Conservation (phyloP, 2,113 vertebrate genomes). For the Oxyruncus cristatus region DNA sequence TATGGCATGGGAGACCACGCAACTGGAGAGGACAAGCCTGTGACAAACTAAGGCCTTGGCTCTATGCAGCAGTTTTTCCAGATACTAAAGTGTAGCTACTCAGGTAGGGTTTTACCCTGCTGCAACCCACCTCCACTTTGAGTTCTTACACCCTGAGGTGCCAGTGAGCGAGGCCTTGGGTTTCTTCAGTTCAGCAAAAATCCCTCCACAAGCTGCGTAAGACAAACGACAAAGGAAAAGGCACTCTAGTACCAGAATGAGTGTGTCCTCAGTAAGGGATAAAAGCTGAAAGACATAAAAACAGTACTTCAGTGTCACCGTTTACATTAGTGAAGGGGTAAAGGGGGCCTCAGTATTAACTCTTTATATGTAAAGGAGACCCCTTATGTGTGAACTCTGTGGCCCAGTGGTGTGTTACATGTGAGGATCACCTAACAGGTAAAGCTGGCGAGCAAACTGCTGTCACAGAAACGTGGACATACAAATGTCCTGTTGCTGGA, state of each 20-base stretch:
- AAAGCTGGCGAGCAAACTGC: neutral
- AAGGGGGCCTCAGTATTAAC: neutral
- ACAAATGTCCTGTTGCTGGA: neutral
- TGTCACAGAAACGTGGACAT: neutral
- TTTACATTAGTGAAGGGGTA: neutral
- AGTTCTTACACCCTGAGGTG: neutral
- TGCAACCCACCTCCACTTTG: neutral
- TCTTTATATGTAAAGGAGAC: neutral
- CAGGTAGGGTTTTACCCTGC: neutral
- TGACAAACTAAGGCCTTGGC: neutral
- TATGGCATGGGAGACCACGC: neutral
- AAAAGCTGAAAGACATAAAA: neutral
- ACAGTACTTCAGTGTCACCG: neutral
- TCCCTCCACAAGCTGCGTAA: neutral
- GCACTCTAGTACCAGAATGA: neutral
- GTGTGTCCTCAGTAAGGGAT: neutral
- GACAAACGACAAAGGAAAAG: neutral
- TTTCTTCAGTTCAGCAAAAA: neutral
- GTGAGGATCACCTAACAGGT: neutral
- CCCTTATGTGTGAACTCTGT: neutral
- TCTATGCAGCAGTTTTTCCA: neutral
- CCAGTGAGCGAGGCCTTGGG: neutral
- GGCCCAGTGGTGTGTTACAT: neutral
- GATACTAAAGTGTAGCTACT: neutral
- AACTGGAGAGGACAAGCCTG: neutral